Evolutionary conservation across 2,113 vertebrate species (phyloP), one percentile per base, ranked within the genome.

Genomic region (Dasyornis broadbenti): DNA sequence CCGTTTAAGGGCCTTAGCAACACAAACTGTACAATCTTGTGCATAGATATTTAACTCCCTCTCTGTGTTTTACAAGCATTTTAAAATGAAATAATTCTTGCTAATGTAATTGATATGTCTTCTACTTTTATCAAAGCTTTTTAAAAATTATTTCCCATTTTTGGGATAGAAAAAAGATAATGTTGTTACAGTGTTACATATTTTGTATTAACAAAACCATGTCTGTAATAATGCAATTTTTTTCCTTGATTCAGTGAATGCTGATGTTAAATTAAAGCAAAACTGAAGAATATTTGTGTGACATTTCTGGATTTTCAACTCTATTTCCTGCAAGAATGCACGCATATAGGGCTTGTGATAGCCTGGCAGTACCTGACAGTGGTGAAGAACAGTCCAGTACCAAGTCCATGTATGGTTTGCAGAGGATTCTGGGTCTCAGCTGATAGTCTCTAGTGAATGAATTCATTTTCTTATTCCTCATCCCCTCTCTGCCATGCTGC

Each of bases 261-360:
- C 15, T 66, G 9, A 66, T 33, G 6, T 45, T 42, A 14, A 49
- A 26, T 50, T 72, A 17, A 60, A 39, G 11, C 0, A 14, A 89
- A 82, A 44, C 11, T n/a, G 81, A 15, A 21, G 78, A 85, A 60
- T 56, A 68, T 8, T 49, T 68, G 6, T 54, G 35, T 40, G 37
- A 4, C 24, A 37, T 73, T 81, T 71, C 44, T 54, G 16, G 21
- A 78, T 35, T 73, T 94, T 64, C 18, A 37, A 1, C 28, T 53
- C 22, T 5, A 1, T 40, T 60, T 81, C 20, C n/a, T n/a, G 13
- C 11, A 69, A 2, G 9, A 19, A 10, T 26, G 0, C 2, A 2
- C 37, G 26, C 11, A 15, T 12, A 64, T 72, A 59, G 8, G 12
- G 10, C 18, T 69, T 65, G 15, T 61, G 13, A 15, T 33, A 73